A percentile compares a stretch with the other conserved stretches of the same genome.
These are phyloP conservation scores for Herminia tarsipennalis DNA, from an alignment of 2,888 invertebrate genomes.

Conservation along the genomic window DNA sequence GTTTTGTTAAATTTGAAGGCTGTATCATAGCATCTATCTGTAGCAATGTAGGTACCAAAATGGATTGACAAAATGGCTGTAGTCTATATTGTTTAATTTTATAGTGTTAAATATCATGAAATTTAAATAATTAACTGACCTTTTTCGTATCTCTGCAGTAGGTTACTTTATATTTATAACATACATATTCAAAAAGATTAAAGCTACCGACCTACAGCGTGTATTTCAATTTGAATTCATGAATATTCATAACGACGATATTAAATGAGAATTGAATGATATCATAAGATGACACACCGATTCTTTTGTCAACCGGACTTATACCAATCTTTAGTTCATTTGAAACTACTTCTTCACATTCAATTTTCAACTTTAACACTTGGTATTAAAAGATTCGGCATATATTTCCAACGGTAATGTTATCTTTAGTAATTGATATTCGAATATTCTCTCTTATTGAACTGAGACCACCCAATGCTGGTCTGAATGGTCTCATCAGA, in stretches of 20 bases:
- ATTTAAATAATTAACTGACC: no score
- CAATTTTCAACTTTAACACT: not conserved
- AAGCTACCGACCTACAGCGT: slow-evolving; percentile 2
- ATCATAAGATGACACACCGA: slow-evolving; percentile 55
- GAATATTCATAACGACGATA: slow-evolving; percentile 24
- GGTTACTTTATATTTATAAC: no score
- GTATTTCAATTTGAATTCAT: slow-evolving; percentile 13
- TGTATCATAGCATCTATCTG: no score
- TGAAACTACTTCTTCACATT: not conserved
- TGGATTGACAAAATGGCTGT: no score
- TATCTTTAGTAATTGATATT: slow-evolving; percentile 30
- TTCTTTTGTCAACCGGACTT: slow-evolving; percentile 51
- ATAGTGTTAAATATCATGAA: no score
- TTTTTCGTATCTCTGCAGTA: no score
- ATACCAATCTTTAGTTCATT: not conserved
- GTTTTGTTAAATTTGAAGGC: no score
- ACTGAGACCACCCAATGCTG: slow-evolving; percentile 59
- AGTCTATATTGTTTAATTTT: no score
- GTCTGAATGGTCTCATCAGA: slow-evolving; percentile 38
- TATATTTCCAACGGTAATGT: not conserved
- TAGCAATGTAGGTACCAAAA: no score
- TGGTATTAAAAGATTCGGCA: not conserved
- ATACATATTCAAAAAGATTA: no score
- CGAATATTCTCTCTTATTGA: slow-evolving; percentile 51
- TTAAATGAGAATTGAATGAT: slow-evolving; percentile 45